Conservation (phyloP, 2,113 vertebrate species). For the Caretta caretta region DNA sequence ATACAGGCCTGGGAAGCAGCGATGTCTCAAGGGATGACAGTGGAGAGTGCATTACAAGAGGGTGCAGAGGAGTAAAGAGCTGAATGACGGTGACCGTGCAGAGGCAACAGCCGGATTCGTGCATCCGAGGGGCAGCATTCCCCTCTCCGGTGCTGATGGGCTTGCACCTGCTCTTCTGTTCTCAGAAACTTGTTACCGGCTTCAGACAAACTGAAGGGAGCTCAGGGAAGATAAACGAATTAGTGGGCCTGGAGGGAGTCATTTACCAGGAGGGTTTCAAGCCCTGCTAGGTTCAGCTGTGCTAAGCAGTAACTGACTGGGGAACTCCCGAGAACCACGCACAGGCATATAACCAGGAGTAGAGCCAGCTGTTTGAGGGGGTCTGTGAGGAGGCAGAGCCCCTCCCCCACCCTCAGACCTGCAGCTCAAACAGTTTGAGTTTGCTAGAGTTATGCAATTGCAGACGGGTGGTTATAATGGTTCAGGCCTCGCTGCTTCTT, state of each 20-base stretch:
- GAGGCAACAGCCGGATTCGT: neutral
- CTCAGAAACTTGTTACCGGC: too few relatives aligned
- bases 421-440: too few relatives aligned
- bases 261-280: neutral
- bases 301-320: neutral
- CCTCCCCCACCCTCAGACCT: too few relatives aligned
- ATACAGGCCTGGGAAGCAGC: neutral
- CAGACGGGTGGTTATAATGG: neutral
- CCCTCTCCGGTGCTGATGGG: neutral
- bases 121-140: neutral
- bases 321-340: neutral
- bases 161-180: neutral
- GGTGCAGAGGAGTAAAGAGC: too few relatives aligned
- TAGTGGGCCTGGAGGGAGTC: neutral
- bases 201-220: neutral
- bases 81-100: neutral
- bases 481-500: neutral
- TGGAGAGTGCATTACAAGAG: neutral
- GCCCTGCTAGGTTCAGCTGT: neutral
- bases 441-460: neutral
- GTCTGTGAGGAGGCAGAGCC: too few relatives aligned
- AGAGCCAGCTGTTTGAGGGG: too few relatives aligned
- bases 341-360: neutral
- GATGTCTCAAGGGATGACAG: neutral
- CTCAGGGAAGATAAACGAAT: neutral